Evolutionary conservation across 2,888 invertebrate genomes (phyloP), one percentile per base, ranked within the genome.

Genomic region (Empis stercorea): DNA sequence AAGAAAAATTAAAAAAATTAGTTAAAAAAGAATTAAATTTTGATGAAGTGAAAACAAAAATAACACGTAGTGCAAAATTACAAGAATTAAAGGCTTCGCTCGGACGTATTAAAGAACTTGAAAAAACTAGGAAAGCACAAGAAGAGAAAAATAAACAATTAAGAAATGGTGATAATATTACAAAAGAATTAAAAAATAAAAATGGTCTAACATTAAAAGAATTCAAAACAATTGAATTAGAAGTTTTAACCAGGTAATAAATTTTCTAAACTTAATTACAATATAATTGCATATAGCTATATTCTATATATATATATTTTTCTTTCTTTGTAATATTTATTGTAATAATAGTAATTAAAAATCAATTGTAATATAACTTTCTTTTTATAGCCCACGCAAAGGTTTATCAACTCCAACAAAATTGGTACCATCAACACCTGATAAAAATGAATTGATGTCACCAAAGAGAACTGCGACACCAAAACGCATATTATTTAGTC

Each of bases 141-240:
- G 66, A 67, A 49, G 64, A 64, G 42, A 62, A 60, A 30, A 67
- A 54, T 59, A 66, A 60, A 15, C 57, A 57, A 1, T 50, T 66
- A 1, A 58, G 59, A 7, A 62, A 66, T 23, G 60, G 59, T 10
- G 56, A 61, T 4, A n/a, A n/a, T n/a, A 56, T 49, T 34, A 54
- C 13, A 56, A 60, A n/a, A n/a, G n/a, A n/a, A n/a, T n/a, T 10
- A 47, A 56, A 10, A 61, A 62, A 44, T 53, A 59, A 27, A 49
- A 53, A 10, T n/a, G 36, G 53, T 4, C 50, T 68, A 30, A 74
- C 78, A 69, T 68, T 81, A 39, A 75, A 81, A 61, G 74, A 78
- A 60, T 87, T 87, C 58, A 79, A 80, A 56, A 78, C 79, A 37
- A 81, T 88, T 61, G 78, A 86, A 68, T 69, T 88, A 63, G 84